A percentile compares a stretch with the other conserved stretches of the same genome.
These are phyloP conservation scores for Probosciger aterrimus DNA, from an alignment of 2,113 vertebrate genomes.

Conservation along the genomic window DNA sequence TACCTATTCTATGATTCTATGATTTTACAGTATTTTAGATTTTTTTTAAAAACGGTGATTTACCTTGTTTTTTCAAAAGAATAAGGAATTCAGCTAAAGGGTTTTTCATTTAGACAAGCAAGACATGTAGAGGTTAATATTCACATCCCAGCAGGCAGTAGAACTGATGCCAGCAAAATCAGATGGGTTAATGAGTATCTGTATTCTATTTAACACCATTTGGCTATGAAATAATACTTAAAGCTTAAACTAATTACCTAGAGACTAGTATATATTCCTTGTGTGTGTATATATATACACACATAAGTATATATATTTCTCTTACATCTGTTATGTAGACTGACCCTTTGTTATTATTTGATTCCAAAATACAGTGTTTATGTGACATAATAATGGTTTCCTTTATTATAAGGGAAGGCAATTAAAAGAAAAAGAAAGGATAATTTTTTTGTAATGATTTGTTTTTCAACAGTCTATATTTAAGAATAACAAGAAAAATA, in stretches of 20 bases:
- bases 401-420: background rate
- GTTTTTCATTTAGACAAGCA: background rate
- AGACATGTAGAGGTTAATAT: background rate
- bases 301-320: background rate
- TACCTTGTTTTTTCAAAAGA: background rate
- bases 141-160: background rate
- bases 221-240: background rate
- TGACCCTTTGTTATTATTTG: background rate
- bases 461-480: background rate
- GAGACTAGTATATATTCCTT: background rate
- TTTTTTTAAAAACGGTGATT: background rate
- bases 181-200: background rate
- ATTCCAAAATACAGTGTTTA: background rate
- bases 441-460: background rate
- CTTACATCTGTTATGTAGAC: background rate
- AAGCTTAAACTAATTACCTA: background rate
- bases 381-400: background rate
- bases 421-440: rapidly evolving
- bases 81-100: rapidly evolving
- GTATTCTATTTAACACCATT: background rate
- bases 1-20: too few relatives aligned
- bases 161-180: background rate
- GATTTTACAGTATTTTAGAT: too few relatives aligned
- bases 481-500: background rate
- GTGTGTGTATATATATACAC: background rate